phyloP scores from a whole-genome alignment of 2,113 vertebrate species.

The Vimba vimba region DNA sequence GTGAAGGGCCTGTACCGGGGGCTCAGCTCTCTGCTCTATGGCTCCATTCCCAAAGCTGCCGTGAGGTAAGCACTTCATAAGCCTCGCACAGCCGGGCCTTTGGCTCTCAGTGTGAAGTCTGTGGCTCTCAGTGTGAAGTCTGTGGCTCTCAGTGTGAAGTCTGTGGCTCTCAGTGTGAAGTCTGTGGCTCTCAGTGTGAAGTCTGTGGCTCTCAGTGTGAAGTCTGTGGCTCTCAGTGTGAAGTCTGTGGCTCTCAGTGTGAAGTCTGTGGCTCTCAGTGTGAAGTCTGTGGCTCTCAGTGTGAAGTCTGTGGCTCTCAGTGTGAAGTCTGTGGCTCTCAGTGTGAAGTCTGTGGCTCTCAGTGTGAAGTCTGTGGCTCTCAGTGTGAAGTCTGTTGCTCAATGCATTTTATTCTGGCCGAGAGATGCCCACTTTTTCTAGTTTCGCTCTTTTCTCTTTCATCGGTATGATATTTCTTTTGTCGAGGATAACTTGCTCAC shows the following conservation, averaged over 20 bases:
- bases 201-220: too few relatives aligned
- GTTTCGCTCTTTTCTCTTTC: neutral
- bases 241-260: too few relatives aligned
- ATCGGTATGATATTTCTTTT: neutral
- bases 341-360: too few relatives aligned
- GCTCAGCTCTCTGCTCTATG: conserved; percentile 88
- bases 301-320: neutral
- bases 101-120: neutral
- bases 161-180: neutral
- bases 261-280: neutral
- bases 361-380: too few relatives aligned
- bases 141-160: neutral
- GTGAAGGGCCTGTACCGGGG: conserved; percentile 86
- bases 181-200: neutral
- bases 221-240: too few relatives aligned
- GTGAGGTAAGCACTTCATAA: conserved; percentile 45
- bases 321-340: too few relatives aligned
- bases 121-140: too few relatives aligned
- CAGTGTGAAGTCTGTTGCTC: neutral
- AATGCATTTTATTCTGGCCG: neutral
- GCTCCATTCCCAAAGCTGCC: conserved; percentile 94
- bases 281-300: neutral
- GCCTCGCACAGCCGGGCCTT: neutral
- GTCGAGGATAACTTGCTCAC: neutral
- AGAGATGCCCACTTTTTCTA: neutral